Percentiles rank a stretch among this genome's conserved stretches.
phyloP scores from a whole-genome alignment of 2,888 invertebrate species.

The Rhyacophila evoluta region DNA sequence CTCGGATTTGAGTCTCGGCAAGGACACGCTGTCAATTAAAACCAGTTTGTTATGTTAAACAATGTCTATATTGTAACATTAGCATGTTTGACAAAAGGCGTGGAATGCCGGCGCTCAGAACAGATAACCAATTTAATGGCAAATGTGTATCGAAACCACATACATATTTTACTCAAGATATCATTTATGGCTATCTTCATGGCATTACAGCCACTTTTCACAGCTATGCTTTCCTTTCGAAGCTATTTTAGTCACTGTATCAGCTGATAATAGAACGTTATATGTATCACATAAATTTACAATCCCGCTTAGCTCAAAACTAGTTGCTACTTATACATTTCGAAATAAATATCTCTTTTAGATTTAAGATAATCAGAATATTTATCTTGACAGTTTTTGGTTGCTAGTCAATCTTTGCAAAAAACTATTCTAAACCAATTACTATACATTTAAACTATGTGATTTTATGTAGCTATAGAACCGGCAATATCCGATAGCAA shows the following conservation, averaged over 20 bases:
- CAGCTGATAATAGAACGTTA: too few relatives aligned
- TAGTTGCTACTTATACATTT: too few relatives aligned
- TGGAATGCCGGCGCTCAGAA: background rate
- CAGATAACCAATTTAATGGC: background rate
- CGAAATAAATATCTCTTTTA: too few relatives aligned
- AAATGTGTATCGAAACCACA: background rate
- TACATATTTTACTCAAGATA: conserved; percentile 18
- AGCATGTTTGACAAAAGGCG: conserved; percentile 40
- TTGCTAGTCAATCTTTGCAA: too few relatives aligned
- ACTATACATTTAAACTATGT: too few relatives aligned
- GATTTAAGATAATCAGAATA: too few relatives aligned
- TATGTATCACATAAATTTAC: too few relatives aligned
- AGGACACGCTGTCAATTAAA: conserved; percentile 49
- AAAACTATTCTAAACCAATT: too few relatives aligned
- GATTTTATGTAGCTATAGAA: too few relatives aligned
- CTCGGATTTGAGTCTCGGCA: conserved; percentile 36
- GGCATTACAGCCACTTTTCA: background rate
- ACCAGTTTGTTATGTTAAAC: conserved; percentile 48
- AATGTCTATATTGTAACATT: conserved; percentile 40
- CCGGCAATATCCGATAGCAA: too few relatives aligned
- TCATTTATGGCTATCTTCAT: conserved; percentile 10
- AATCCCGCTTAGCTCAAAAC: too few relatives aligned
- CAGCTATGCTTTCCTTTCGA: background rate
- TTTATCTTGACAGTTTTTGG: too few relatives aligned
- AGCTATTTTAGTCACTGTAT: background rate